phyloP scores from a whole-genome alignment of 1,140 invertebrate genomes.

The Trichonephila clavipes region DNA sequence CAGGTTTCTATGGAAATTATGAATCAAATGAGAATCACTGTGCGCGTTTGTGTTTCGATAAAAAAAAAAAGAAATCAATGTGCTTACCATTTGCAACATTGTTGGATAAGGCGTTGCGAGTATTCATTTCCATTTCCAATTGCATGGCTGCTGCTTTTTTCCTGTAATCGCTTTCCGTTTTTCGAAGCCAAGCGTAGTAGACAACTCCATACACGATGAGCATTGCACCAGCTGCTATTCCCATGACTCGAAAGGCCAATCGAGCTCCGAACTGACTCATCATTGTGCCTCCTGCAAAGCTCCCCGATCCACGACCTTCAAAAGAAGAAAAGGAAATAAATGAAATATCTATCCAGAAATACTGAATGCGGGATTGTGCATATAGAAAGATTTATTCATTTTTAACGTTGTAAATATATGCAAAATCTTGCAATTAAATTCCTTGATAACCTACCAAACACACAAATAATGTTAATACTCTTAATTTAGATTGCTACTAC shows the following conservation, averaged over 20 bases:
- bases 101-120: background rate
- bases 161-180: background rate
- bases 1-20: too few relatives aligned
- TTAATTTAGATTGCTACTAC: too few relatives aligned
- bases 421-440: too few relatives aligned
- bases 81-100: background rate
- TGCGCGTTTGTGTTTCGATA: too few relatives aligned
- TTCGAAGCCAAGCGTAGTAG: conserved; percentile 81
- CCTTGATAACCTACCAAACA: too few relatives aligned
- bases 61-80: background rate
- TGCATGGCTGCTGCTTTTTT: conserved; percentile 14
- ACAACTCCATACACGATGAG: conserved; percentile 87
- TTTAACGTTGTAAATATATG: too few relatives aligned
- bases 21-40: too few relatives aligned
- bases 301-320: conserved; percentile 88
- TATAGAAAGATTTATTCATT: too few relatives aligned
- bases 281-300: conserved; percentile 87
- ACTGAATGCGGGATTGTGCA: too few relatives aligned
- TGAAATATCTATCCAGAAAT: too few relatives aligned
- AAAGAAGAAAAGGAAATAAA: conserved; percentile 24
- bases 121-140: conserved; percentile 5
- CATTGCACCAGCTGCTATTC: conserved; percentile 83
- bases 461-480: too few relatives aligned
- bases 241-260: conserved; percentile 88
- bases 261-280: conserved; percentile 88